A percentile compares a stretch with the other conserved stretches of the same genome.
Evolutionary conservation across 2,797 vertebrate species (phyloP).

Genomic region (Atherinosoma microstoma): DNA sequence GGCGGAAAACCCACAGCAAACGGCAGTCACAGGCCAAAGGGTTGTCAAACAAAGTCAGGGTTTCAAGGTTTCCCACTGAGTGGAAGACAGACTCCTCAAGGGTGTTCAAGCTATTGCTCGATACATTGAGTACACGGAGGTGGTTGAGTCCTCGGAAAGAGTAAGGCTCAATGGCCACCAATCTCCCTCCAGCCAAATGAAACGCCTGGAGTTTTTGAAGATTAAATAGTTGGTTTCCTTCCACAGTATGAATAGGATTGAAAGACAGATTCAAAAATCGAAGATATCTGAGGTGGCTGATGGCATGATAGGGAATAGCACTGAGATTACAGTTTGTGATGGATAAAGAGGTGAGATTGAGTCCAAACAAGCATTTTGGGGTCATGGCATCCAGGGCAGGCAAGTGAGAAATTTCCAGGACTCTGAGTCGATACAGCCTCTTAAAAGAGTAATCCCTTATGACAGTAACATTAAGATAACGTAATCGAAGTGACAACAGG

Average conservation of each 20-base stretch:
- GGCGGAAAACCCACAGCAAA: conserved; percentile 96
- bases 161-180: conserved; percentile 92
- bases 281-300: conserved; percentile 95
- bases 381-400: conserved; percentile 94
- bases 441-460: conserved; percentile 97
- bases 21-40: conserved; percentile 97
- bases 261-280: conserved; percentile 96
- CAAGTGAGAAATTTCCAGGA: conserved; percentile 95
- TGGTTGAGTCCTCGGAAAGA: conserved; percentile 97
- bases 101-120: conserved; percentile 92
- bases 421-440: conserved; percentile 93
- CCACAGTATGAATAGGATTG: conserved; percentile 92
- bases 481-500: conserved; percentile 90
- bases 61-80: conserved; percentile 97
- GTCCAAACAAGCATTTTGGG: conserved; percentile 93
- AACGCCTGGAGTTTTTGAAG: conserved; percentile 95
- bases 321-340: conserved; percentile 96
- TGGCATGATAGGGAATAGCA: conserved; percentile 91
- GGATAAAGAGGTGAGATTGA: conserved; percentile 95
- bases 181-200: conserved; percentile 93
- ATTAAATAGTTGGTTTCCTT: conserved; percentile 94
- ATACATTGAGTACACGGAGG: conserved; percentile 94
- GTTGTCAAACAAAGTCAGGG: conserved; percentile 93
- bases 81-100: conserved; percentile 97
- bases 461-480: conserved; percentile 92